Conservation (phyloP, 2,113 vertebrate genomes). For the chimpanzee (Pan troglodytes) region NHGRI_mPanTro3-v2.1_pri NC_072409.2:82990501-82991000, state of each 20-base stretch:
- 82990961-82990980: constrained; percentile 1
- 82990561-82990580: not conserved
- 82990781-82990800: not conserved
- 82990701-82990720: not conserved
- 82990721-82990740: constrained; percentile 15
- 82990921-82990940: not conserved
- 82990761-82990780: not conserved
- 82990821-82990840: not conserved
- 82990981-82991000: constrained; percentile 19
- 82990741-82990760: not conserved
- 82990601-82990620: not conserved
- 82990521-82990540: not conserved
- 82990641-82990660: not conserved
- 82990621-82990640: not conserved
- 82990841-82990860: not conserved
- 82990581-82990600: not conserved
- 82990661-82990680: not conserved
- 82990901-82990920: not conserved
- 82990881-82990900: constrained; percentile 13
- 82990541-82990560: not conserved
- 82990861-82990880: not conserved
- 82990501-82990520: not conserved
- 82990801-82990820: not conserved
- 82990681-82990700: not conserved
- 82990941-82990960: constrained; percentile 38